Evolutionary conservation across 1,140 invertebrate species (phyloP), one percentile per base, ranked within the genome.

Genomic region (Sycophila sp.): DNA sequence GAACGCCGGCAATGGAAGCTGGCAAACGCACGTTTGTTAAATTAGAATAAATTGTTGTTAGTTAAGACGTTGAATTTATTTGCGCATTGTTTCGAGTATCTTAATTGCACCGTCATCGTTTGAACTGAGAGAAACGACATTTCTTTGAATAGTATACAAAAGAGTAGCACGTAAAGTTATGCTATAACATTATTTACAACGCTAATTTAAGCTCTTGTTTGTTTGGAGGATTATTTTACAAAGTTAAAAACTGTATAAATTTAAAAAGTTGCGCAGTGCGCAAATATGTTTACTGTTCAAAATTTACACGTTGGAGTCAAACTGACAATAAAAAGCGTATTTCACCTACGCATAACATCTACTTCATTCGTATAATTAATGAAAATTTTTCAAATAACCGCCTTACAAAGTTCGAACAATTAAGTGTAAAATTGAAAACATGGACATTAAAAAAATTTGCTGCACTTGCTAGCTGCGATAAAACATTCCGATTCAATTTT

Each of bases 21-120:
- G n/a, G 42, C 42, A 19, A 13, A 17, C 7, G 19, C 24, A 15
- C 40, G 42, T n/a, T n/a, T n/a, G n/a, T n/a, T n/a, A 30, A 10
- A 8, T 19, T 22, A 60, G 55, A 68, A 68, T 68, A 60, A 60
- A 59, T 59, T 59, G 42, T 42, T 60, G 30, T 36, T 22, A 19
- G 30, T 51, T 59, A 28, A 68, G 53, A 49, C 65, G 40, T 68
- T 28, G 65, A 40, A 49, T 49, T 68, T 58, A 59, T 68, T 68
- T 58, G 49, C 65, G 58, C 55, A 68, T 59, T 68, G 34, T 56
- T 68, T 59, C 36, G 42, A 59, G 38, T 59, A 24, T 49, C 65
- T 68, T 58, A 68, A 68, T 68, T 68, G 36, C 24, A 53, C 32
- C 5, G 22, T 28, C 24, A 28, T 55, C n/a, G 11, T 5, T 22